Conservation (phyloP, 2,113 vertebrate species). For the Macrotus californicus region DNA sequence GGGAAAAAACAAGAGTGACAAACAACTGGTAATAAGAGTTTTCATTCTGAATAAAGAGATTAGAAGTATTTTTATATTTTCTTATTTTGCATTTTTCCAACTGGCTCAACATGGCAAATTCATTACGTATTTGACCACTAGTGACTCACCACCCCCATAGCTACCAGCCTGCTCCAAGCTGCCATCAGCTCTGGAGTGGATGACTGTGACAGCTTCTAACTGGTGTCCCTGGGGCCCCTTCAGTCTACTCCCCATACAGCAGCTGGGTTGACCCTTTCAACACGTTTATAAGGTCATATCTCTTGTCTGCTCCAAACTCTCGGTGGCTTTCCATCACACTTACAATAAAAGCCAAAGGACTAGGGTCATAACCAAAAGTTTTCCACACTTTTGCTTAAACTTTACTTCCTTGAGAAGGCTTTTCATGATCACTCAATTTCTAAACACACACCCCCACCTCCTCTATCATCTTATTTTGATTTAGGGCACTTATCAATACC, state of each 20-base stretch:
- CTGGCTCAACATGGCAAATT: not conserved
- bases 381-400: not conserved
- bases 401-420: not conserved
- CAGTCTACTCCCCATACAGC: not conserved
- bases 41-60: not conserved
- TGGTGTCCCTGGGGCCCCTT: not conserved
- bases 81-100: not conserved
- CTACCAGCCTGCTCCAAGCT: not conserved
- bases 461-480: not conserved
- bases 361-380: not conserved
- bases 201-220: not conserved
- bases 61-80: not conserved
- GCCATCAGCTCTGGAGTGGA: not conserved
- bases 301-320: not conserved
- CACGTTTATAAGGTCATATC: not conserved
- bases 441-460: not conserved
- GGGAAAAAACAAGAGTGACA: not conserved
- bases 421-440: not conserved
- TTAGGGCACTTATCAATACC: not conserved
- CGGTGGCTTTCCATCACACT: not conserved
- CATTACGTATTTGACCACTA: not conserved
- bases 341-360: not conserved
- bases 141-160: rapidly evolving
- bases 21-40: not conserved
- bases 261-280: not conserved